Base-by-base conservation (phyloP, 2,797 vertebrate genomes). In the Urocyon cinereoargenteus region DNA sequence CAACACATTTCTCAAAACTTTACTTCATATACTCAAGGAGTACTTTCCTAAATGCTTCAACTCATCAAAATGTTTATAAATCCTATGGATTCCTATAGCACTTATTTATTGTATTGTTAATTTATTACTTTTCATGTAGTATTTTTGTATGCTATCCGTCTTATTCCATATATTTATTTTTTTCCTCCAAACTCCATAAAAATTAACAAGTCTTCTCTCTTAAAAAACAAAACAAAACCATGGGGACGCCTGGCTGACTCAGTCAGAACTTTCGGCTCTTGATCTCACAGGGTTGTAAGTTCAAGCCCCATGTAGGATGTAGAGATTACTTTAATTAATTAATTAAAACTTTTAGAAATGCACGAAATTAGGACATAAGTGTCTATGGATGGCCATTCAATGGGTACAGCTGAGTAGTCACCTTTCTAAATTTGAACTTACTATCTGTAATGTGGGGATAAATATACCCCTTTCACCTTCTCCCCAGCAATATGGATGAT, bases 21-120 rank as follows among this genome's bases (percentile, higher is more conserved):
- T 81, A 72, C 49, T 82, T 72, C n/a, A 88, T 72, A 28, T 62
- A 55, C 4, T 94, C 64, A 72, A 72, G 55, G 4, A 88, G 14
- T 28, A 88, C 45, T 73, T 73, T 73, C 28, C 45, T 82, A 49
- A 82, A 8, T 73, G 77, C 62, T 73, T 53, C 51, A 62, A 81
- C 31, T 93, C 53, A 90, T 81, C 49, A 16, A 49, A 79, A 61
- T 70, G 87, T 70, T 72, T 75, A 72, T 51, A 89, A 89, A 51
- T 49, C 36, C 57, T 89, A 88, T n/a, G 40, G 24, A 70, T 62
- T 61, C 9, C 19, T 53, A 81, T 24, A 87, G 64, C 45, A 51
- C 84, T 93, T 79, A 81, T 51, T 59, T 93, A 59, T 9, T 87
- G 24, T 81, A 93, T n/a, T 70, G 16, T 36, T 91, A 31, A 51